These are phyloP conservation scores for Chlorodrepanis virens DNA, from an alignment of 2,113 vertebrate genomes.

Conservation along the genomic window DNA sequence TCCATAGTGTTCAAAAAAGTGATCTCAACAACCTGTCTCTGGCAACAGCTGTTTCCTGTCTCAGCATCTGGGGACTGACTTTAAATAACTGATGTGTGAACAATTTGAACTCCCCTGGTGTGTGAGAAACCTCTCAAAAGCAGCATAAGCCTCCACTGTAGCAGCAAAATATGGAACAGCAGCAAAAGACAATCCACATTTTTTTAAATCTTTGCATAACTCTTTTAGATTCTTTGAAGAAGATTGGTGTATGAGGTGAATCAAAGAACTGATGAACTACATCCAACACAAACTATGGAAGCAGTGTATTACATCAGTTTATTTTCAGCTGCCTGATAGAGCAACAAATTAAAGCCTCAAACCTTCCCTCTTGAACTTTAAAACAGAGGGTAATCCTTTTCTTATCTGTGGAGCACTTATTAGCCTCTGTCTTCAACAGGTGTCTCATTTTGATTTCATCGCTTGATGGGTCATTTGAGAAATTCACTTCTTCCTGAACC, in stretches of 20 bases:
- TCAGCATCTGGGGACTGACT: neutral
- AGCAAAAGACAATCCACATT: neutral
- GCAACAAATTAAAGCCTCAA: neutral
- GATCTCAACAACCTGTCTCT: neutral
- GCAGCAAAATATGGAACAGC: neutral
- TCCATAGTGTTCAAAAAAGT: neutral
- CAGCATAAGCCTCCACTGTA: neutral
- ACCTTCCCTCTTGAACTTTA: neutral
- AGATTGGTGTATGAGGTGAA: neutral
- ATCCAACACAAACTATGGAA: neutral
- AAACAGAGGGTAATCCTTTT: neutral
- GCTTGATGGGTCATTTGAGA: neutral
- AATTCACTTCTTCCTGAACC: neutral
- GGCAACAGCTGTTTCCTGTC: neutral
- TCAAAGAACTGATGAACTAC: neutral
- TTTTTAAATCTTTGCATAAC: neutral
- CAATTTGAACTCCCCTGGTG: neutral
- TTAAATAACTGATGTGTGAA: neutral
- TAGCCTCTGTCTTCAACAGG: neutral
- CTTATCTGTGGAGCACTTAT: neutral
- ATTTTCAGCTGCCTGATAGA: neutral
- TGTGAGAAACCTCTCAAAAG: neutral
- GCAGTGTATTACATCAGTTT: neutral
- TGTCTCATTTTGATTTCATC: neutral
- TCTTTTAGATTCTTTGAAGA: neutral